Base-by-base conservation (phyloP, 2,888 invertebrate genomes). In the Diabrotica balteata region DNA sequence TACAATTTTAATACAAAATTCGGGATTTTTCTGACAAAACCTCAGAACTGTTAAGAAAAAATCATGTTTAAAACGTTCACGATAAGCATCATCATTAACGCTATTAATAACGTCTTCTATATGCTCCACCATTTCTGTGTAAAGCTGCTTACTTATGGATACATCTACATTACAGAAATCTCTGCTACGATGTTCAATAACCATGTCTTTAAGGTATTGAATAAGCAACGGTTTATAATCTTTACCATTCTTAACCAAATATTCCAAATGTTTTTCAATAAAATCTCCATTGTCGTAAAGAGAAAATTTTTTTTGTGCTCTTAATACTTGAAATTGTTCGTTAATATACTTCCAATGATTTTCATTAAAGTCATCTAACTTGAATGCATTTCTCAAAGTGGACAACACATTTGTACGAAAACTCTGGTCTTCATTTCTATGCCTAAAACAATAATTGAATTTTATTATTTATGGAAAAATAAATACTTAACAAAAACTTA, bases 341-440 rank as follows among this genome's bases (percentile, higher is more conserved):
- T 71, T 69, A n/a, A 76, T 66, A 54, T 68, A 69, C 45, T 74
- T 71, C 75, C 76, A 76, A 49, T 74, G 73, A 8, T 52, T 71
- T 59, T 72, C 74, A 17, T 68, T 70, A 8, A 73, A 51, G 1
- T 59, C 46, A 8, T 67, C 67, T 3, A 67, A 45, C 32, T 72
- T 65, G 42, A 72, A 66, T 5, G 46, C 49, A 22, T 55, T 44
- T 4, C 7, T 45, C 45, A 69, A 66, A 44, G 60, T 8, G 8
- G 22, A n/a, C 7, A 71, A 58, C 7, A 76, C n/a, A 50, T 42
- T 59, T 43, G 8, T 44, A n/a, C 68, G 59, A 11, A 67, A 57
- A 59, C 11, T 17, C 7, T 11, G 44, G 6, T 76, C 70, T 62
- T 76, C 75, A 63, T 76, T 77, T 44, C 74, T 65, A 60, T 76